Conservation (phyloP, 2,797 vertebrate genomes). For the Trichosurus vulpecula region DNA sequence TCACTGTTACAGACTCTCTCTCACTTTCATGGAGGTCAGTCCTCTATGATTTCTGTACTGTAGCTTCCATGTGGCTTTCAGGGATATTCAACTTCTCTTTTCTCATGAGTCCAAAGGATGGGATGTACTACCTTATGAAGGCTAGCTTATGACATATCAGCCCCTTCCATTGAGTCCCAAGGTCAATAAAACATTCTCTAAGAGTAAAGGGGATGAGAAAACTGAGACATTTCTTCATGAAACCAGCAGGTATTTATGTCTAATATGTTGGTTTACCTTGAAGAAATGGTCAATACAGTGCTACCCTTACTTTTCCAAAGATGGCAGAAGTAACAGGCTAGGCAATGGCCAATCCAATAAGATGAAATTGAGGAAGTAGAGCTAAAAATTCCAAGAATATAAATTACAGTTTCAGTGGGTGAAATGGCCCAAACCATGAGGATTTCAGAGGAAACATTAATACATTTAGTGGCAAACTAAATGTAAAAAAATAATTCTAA, state of each 20-base stretch:
- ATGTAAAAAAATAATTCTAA: neutral
- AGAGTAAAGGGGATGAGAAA: neutral
- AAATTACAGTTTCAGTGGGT: neutral
- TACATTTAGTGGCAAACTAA: neutral
- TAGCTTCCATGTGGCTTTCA: neutral
- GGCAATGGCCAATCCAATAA: neutral
- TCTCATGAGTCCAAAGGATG: neutral
- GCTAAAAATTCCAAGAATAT: neutral
- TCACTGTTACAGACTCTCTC: neutral
- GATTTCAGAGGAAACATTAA: neutral
- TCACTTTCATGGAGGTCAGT: neutral
- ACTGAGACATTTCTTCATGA: neutral
- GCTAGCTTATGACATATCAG: neutral
- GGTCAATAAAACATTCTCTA: neutral
- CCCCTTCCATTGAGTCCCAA: neutral
- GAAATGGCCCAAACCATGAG: neutral
- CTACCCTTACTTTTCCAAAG: neutral
- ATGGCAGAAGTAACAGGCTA: neutral
- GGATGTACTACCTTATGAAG: neutral
- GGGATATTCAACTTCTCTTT: neutral
- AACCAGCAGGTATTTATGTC: neutral
- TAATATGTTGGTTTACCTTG: neutral
- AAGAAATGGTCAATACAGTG: neutral
- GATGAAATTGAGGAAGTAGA: neutral
- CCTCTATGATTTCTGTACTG: neutral